phyloP scores from a whole-genome alignment of 2,113 vertebrate genomes.

The Mus spicilegus region DNA sequence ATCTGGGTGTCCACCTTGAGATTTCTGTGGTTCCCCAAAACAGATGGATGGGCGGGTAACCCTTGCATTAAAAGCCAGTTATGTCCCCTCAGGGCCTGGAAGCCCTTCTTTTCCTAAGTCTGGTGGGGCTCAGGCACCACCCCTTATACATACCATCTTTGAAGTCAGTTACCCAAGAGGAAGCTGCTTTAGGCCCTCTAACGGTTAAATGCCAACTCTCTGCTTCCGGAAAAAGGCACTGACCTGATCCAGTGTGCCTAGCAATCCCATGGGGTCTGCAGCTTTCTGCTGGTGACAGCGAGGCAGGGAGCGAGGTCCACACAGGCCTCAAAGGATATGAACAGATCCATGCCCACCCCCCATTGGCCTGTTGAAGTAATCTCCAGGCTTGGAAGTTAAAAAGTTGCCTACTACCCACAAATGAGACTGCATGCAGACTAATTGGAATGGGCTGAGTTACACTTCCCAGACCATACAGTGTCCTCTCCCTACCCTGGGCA shows the following conservation, averaged over 20 bases:
- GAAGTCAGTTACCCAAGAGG: constrained; percentile 74
- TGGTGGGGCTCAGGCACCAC: not conserved
- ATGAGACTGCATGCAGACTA: not conserved
- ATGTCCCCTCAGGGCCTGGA: not conserved
- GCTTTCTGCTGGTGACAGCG: not conserved
- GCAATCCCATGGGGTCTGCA: not conserved
- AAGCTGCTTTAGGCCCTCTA: constrained; percentile 63
- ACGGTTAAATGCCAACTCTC: constrained; percentile 74
- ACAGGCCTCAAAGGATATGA: not conserved
- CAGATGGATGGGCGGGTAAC: not conserved
- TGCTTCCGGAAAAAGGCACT: constrained; percentile 61
- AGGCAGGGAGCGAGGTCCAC: not conserved
- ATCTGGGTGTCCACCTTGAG: not conserved
- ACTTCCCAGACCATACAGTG: not conserved
- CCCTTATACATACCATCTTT: not conserved
- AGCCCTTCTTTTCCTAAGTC: not conserved
- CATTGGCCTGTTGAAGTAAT: too few species aligned
- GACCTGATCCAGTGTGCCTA: not conserved
- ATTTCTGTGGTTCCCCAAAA: not conserved
- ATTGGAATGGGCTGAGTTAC: not conserved
- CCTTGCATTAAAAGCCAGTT: not conserved
- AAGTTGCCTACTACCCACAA: not conserved
- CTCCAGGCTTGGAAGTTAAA: not conserved
- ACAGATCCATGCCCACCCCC: too few species aligned
- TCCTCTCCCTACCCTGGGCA: fast-evolving